Evolutionary conservation across 2,113 vertebrate genomes (phyloP), one percentile per base, ranked within the genome.

Genomic region (Indicator maculatus): DNA sequence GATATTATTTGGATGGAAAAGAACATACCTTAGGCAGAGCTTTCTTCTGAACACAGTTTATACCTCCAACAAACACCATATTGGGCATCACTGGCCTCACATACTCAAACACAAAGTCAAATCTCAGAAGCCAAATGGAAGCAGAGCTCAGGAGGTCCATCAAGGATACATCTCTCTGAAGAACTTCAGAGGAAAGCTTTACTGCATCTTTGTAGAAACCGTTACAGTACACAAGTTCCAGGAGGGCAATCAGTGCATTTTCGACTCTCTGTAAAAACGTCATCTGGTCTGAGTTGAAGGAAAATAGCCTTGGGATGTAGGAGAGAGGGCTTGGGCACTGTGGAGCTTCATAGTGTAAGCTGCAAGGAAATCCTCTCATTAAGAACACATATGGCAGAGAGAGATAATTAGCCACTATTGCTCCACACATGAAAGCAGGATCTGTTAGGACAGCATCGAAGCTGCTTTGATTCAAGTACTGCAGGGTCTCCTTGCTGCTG

Each of bases 21-120:
- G 39, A 26, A 44, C 93, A 26, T 72, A 97, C 97, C 97, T 96
- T 88, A 70, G 88, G 1, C 39, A 98, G 67, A 1, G 39, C 55
- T n/a, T 91, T 92, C 24, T 4, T 58, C 93, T 91, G 31, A 33
- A 86, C 94, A 64, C 97, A 98, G 83, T 83, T 97, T 63, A 97
- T 97, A 19, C 99, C 99, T 41, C 98, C 99, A 6, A 99, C 71
- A 31, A 98, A 97, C 31, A 98, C 76, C 85, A 98, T 96, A 76
- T 98, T 99, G 41, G 99, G 99, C 98, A 99, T 98, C 45, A 98
- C 85, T 0, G 98, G 98, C 28, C 98, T 98, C 14, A 98, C 98
- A 2, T 97, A 97, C 52, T 99, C 98, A 5, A 99, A 86, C 2
- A 97, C 98, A 71, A 98, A 98, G 94, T 99, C 98, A 1, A 95